These are phyloP conservation scores for Rhabdophis nuchalis DNA, from an alignment of 2,797 vertebrate genomes.

Conservation along the genomic window DNA sequence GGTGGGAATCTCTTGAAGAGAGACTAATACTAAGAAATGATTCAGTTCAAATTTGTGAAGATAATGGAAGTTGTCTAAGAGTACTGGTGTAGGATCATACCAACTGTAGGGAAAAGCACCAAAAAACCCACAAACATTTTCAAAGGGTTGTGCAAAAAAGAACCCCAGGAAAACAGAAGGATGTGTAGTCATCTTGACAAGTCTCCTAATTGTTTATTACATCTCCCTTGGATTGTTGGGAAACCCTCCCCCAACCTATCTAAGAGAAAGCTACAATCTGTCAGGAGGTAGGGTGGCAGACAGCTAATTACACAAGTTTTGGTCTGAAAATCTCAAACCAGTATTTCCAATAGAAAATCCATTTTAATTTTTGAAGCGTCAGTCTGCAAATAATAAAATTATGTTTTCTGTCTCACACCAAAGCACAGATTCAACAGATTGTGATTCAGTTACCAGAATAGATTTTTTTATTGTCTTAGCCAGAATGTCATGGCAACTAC, in stretches of 20 bases:
- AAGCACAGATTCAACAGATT: not conserved
- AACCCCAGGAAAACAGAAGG: not conserved
- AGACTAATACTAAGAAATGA: not conserved
- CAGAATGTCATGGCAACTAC: not conserved
- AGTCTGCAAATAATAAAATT: not conserved
- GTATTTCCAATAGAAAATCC: not conserved
- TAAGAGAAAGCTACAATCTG: not conserved
- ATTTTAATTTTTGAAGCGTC: slow-evolving; percentile 6
- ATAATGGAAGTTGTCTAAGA: not conserved
- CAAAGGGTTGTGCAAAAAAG: not conserved
- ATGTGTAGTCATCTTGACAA: not conserved
- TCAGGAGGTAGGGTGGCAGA: not conserved
- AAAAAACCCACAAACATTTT: not conserved
- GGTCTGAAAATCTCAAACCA: not conserved
- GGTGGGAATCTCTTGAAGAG: not conserved
- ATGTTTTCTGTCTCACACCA: slow-evolving; percentile 7
- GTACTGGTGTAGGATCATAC: not conserved
- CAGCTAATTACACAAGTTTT: not conserved
- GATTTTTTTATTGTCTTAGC: not conserved
- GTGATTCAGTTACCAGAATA: not conserved
- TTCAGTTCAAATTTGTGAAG: not conserved
- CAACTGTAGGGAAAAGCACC: not conserved
- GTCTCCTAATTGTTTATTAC: not conserved
- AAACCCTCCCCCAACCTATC: not conserved
- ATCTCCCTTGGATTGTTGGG: not conserved